These are phyloP conservation scores for Atta colombica DNA, from an alignment of 1,140 invertebrate genomes.

Conservation along the genomic window DNA sequence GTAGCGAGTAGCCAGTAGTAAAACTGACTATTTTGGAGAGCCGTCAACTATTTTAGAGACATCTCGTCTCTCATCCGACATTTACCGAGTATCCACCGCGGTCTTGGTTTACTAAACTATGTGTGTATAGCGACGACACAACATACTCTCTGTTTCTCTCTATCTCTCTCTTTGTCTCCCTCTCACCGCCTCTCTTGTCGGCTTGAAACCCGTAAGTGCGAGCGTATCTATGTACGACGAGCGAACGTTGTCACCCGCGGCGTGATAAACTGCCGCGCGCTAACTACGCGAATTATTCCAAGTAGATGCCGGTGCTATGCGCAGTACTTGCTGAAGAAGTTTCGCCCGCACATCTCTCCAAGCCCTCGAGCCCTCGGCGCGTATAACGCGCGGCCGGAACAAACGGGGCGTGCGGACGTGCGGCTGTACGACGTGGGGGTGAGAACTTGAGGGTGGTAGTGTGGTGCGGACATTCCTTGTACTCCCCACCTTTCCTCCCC, in stretches of 20 bases:
- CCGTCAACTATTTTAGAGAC: slow-evolving; percentile 31
- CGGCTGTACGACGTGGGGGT: background rate
- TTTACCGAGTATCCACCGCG: slow-evolving; percentile 61
- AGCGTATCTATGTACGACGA: slow-evolving; percentile 43
- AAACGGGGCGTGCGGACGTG: slow-evolving; percentile 34
- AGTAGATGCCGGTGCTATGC: slow-evolving; percentile 72
- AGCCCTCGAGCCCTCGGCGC: background rate
- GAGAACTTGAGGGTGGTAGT: background rate
- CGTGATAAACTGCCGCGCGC: slow-evolving; percentile 79
- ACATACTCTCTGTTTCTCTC: slow-evolving; percentile 21
- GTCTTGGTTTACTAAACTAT: slow-evolving; percentile 76
- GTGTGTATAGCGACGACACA: slow-evolving; percentile 55
- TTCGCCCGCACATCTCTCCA: slow-evolving; percentile 64
- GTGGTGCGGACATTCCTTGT: slow-evolving; percentile 9
- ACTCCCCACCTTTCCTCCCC: background rate
- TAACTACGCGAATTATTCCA: slow-evolving; percentile 83
- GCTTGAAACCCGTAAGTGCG: slow-evolving; percentile 36
- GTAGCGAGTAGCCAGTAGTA: slow-evolving; percentile 12
- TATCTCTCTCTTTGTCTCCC: background rate
- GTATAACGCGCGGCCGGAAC: slow-evolving; percentile 30
- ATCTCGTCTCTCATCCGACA: slow-evolving; percentile 68
- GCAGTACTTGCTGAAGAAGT: slow-evolving; percentile 66
- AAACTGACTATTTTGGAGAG: slow-evolving; percentile 11
- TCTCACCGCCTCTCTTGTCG: background rate
- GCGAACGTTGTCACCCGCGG: slow-evolving; percentile 71